These are phyloP conservation scores for Bos indicus DNA, from an alignment of 2,113 vertebrate species.

Conservation along the genomic window DNA sequence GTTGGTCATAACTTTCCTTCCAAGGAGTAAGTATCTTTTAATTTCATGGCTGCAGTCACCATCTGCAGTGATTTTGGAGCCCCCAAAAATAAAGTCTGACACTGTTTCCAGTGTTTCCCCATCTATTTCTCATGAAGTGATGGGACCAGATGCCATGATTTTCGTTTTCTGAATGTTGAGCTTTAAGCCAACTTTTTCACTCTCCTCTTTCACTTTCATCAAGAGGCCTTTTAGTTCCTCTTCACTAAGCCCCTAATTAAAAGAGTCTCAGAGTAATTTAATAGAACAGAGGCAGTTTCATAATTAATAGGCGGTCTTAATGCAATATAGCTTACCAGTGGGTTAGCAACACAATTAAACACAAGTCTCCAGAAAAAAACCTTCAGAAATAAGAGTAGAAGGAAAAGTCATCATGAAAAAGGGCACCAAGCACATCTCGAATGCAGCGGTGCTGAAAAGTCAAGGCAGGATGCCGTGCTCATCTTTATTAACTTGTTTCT, in stretches of 20 bases:
- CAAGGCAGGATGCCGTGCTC: background rate
- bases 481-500: background rate
- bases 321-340: background rate
- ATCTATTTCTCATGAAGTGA: too few species aligned
- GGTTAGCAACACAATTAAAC: background rate
- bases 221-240: too few species aligned
- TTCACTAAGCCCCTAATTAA: background rate
- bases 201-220: too few species aligned
- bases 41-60: too few species aligned
- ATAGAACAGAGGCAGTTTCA: background rate
- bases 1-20: too few species aligned
- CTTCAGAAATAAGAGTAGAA: background rate
- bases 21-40: too few species aligned
- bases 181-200: too few species aligned
- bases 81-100: too few species aligned
- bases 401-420: background rate
- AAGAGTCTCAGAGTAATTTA: background rate
- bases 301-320: background rate
- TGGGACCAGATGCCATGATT: too few species aligned
- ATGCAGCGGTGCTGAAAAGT: background rate
- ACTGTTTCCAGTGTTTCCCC: too few species aligned
- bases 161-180: too few species aligned
- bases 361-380: background rate
- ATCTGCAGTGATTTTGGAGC: too few species aligned
- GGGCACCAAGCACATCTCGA: fast-evolving